phyloP scores from a whole-genome alignment of 2,113 vertebrate genomes.

The Cephalophus harveyi region DNA sequence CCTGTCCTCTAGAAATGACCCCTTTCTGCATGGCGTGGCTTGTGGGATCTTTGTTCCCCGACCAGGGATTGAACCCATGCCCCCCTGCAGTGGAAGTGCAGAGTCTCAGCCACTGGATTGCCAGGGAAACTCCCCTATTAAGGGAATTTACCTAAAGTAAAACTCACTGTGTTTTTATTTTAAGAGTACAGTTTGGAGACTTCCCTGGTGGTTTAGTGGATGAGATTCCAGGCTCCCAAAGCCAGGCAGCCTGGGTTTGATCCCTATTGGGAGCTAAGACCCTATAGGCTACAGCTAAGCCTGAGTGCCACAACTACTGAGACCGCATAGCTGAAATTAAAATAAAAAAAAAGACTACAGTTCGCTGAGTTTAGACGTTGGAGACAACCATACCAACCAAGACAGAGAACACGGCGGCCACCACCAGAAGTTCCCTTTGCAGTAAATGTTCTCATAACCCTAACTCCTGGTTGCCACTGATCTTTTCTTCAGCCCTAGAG shows the following conservation, averaged over 20 bases:
- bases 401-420: background rate
- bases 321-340: background rate
- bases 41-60: background rate
- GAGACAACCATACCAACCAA: background rate
- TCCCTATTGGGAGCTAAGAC: background rate
- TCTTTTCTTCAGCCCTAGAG: background rate
- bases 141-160: background rate
- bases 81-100: background rate
- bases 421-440: background rate
- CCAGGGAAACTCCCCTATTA: background rate
- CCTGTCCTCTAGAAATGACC: background rate
- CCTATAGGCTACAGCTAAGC: background rate
- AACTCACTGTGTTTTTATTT: background rate
- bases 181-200: background rate
- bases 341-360: background rate
- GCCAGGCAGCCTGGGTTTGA: background rate
- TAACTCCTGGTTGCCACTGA: background rate
- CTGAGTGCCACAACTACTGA: background rate
- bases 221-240: background rate
- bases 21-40: background rate
- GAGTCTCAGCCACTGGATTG: background rate
- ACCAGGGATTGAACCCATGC: background rate
- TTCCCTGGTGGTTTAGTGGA: background rate
- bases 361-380: background rate
- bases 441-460: background rate